Evolutionary conservation across 2,797 vertebrate species (phyloP).

Genomic region (Hipposideros larvatus): DNA sequence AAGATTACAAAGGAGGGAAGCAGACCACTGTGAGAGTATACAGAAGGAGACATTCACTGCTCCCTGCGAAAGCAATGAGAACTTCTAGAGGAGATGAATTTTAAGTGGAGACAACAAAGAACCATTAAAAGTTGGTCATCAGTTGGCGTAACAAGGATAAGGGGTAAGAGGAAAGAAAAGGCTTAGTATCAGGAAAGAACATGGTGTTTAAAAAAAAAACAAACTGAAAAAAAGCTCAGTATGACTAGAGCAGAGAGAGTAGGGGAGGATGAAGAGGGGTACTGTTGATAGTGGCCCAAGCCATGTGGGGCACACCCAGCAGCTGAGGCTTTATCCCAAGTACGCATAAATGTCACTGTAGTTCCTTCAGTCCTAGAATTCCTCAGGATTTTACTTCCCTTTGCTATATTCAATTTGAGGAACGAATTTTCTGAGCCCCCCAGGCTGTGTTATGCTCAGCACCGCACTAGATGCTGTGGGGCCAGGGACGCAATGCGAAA

Average conservation of each 20-base stretch:
- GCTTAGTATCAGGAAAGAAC: background rate
- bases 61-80: background rate
- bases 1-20: background rate
- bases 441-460: background rate
- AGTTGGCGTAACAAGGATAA: background rate
- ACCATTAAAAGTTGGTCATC: background rate
- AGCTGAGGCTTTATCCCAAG: background rate
- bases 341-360: background rate
- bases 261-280: too few species aligned
- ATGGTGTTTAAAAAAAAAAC: background rate
- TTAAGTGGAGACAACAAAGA: background rate
- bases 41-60: background rate
- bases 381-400: background rate
- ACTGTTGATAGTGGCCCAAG: background rate
- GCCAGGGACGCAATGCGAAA: accelerated
- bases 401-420: background rate
- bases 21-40: background rate
- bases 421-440: background rate
- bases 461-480: background rate
- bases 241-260: background rate
- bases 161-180: background rate
- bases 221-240: background rate
- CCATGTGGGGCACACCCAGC: accelerated
- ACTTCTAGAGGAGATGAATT: background rate
- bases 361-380: background rate